These are phyloP conservation scores for Panzeria rudis DNA, from an alignment of 2,888 invertebrate genomes.

Conservation along the genomic window DNA sequence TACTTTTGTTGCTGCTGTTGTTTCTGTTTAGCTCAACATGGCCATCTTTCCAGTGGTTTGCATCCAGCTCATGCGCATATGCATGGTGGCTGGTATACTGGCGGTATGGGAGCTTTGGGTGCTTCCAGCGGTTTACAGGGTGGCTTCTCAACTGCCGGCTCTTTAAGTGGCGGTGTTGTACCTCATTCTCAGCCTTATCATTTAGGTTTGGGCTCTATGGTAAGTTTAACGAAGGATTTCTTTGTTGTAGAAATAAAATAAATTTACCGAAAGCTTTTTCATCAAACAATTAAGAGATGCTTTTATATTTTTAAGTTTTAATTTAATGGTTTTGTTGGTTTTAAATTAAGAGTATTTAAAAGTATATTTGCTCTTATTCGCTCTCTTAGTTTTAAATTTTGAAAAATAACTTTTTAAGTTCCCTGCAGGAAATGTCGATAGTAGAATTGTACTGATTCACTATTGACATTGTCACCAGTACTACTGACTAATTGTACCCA, in stretches of 20 bases:
- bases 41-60: constrained; percentile 86
- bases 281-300: background rate
- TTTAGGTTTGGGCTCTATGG: constrained; percentile 88
- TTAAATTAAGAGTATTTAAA: background rate
- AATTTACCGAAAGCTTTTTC: constrained; percentile 5
- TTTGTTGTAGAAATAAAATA: background rate
- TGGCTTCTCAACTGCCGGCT: constrained; percentile 86
- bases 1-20: background rate
- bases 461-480: no score
- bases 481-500: no score
- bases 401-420: background rate
- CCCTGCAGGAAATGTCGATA: no score
- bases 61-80: constrained; percentile 86
- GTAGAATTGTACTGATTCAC: no score
- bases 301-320: background rate
- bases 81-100: constrained; percentile 88
- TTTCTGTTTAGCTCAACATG: constrained; percentile 86
- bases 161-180: constrained; percentile 86
- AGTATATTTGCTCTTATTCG: background rate
- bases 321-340: background rate
- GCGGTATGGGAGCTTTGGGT: constrained; percentile 85
- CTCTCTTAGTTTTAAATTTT: background rate
- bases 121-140: constrained; percentile 86
- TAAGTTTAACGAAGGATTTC: constrained; percentile 80
- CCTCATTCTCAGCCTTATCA: constrained; percentile 88